Percentiles rank a stretch among this genome's conserved stretches.
Evolutionary conservation across 2,888 invertebrate species (phyloP).

Genomic region (Himalopsyche japonica): DNA sequence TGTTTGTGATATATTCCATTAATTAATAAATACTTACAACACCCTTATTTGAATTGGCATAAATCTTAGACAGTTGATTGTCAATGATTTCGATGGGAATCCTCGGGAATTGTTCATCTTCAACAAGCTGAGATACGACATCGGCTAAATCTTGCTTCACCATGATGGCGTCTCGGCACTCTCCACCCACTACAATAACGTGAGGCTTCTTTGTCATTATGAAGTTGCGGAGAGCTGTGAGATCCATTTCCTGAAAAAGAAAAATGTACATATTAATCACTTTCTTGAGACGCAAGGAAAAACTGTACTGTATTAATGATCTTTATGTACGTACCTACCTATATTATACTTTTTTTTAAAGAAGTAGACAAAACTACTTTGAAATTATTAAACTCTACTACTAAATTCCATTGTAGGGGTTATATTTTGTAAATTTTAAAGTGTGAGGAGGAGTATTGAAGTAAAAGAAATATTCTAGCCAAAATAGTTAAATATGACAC

Average conservation of each 20-base stretch:
- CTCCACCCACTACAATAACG: conserved; percentile 87
- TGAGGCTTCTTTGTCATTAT: conserved; percentile 91
- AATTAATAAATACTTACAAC: conserved; percentile 51
- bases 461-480: too few species aligned
- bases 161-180: conserved; percentile 84
- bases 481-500: too few species aligned
- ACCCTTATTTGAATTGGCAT: conserved; percentile 88
- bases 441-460: too few species aligned
- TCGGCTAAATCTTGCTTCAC: conserved; percentile 78
- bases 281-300: too few species aligned
- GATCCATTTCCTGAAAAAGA: conserved; percentile 61
- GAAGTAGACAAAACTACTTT: too few species aligned
- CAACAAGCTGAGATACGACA: conserved; percentile 72
- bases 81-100: conserved; percentile 91
- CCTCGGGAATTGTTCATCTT: conserved; percentile 84
- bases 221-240: conserved; percentile 75
- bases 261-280: too few species aligned
- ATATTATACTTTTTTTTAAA: too few species aligned
- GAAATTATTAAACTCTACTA: too few species aligned
- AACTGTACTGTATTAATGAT: too few species aligned
- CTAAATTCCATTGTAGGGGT: too few species aligned
- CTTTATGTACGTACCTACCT: too few species aligned
- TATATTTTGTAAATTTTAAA: too few species aligned
- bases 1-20: conserved; percentile 4
- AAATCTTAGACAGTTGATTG: conserved; percentile 91